Evolutionary conservation across 1,140 invertebrate species (phyloP).

Genomic region (Adoxophyes honmai): DNA sequence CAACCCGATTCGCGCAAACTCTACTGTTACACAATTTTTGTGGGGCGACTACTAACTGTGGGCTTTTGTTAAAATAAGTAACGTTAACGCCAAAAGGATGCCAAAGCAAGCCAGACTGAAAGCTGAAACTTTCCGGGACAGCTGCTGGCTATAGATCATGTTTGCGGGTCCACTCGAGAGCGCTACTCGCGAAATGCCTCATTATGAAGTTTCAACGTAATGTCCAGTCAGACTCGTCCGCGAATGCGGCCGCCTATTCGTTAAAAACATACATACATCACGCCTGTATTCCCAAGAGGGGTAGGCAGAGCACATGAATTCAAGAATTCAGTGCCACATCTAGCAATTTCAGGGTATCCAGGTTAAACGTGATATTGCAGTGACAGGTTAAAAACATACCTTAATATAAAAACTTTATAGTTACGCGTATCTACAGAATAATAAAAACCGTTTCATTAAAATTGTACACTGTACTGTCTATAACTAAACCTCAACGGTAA

Average conservation of each 20-base stretch:
- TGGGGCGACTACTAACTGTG: too few relatives aligned
- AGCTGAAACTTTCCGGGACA: constrained; percentile 4
- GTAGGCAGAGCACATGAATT: too few relatives aligned
- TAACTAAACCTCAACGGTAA: too few relatives aligned
- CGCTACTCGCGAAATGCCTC: constrained; percentile 31
- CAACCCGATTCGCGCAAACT: background rate
- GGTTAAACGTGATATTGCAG: too few relatives aligned
- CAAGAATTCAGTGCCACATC: too few relatives aligned
- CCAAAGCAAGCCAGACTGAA: background rate
- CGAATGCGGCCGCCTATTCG: background rate
- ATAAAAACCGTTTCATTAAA: too few relatives aligned
- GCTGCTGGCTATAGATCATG: constrained; percentile 17
- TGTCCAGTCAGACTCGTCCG: constrained; percentile 38
- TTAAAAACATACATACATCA: background rate
- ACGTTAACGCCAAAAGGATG: background rate
- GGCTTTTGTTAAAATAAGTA: background rate
- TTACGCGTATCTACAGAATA: too few relatives aligned
- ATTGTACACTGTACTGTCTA: too few relatives aligned
- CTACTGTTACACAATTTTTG: too few relatives aligned
- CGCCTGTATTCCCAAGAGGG: too few relatives aligned
- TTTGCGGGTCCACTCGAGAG: constrained; percentile 38
- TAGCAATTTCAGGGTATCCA: too few relatives aligned
- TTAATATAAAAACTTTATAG: too few relatives aligned
- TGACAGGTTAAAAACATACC: background rate
- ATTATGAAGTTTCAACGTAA: constrained; percentile 41